Conservation (phyloP, 2,113 vertebrate genomes). For the Clupea harengus region DNA sequence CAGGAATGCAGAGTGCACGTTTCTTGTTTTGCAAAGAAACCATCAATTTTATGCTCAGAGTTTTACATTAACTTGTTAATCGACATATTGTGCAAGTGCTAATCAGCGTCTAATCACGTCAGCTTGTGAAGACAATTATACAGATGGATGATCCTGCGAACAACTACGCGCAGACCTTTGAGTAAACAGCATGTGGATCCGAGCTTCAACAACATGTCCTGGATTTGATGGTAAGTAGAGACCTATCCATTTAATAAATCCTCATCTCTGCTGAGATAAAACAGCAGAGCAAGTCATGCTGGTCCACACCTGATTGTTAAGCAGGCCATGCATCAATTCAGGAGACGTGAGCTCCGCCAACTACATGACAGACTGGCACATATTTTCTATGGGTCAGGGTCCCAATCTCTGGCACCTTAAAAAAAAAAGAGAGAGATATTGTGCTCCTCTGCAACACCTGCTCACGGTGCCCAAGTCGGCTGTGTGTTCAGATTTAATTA, state of each 20-base stretch:
- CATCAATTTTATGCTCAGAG: not conserved
- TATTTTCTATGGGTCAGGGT: not conserved
- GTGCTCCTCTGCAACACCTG: not conserved
- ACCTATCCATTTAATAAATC: not conserved
- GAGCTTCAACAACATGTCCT: not conserved
- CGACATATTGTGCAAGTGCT: not conserved
- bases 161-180: not conserved
- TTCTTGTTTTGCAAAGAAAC: not conserved
- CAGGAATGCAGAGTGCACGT: not conserved
- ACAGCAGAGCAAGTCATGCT: not conserved
- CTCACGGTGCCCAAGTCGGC: not conserved
- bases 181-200: not conserved
- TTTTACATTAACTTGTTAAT: not conserved
- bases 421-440: not conserved
- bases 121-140: not conserved
- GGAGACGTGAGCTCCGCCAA: not conserved
- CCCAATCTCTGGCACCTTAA: constrained; percentile 1
- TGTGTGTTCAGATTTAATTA: constrained; percentile 15
- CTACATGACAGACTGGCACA: not conserved
- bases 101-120: not conserved
- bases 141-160: not conserved
- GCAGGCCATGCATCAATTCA: not conserved
- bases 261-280: constrained; percentile 10
- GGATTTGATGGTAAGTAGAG: not conserved
- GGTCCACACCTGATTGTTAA: not conserved